Evolutionary conservation across 2,113 vertebrate species (phyloP), one percentile per base, ranked within the genome.

Genomic region (Emydura subglobosa): DNA sequence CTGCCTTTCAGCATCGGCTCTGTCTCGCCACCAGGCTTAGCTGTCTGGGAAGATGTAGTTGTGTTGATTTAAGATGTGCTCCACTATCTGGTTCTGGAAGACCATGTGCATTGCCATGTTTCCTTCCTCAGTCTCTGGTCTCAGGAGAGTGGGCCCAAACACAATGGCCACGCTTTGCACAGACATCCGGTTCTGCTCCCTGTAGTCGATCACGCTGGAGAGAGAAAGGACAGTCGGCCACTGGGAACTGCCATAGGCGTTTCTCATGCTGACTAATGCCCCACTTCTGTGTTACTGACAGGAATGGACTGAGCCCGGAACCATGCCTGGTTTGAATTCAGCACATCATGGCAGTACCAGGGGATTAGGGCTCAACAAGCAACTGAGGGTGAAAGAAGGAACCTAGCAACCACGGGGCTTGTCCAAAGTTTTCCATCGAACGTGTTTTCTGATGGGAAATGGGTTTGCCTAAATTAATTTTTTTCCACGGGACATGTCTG

Each of bases 61-160:
- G 22, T 98, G 99, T 85, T 99, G 98, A n/a, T 98, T 99, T 81
- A 99, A 98, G 96, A 99, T 98, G 79, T 99, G 98, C 95, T 99
- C 99, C 78, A 99, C 99, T 79, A 99, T 99, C 98, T 99, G 99
- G 98, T 99, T 99, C 98, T 99, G 99, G 97, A 99, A 99, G 92
- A 99, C 99, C 99, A 99, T 99, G 98, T 99, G 98, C 98, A 99
- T 98, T 49, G 99, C 97, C 96, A 99, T 99, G 98, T 98, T 99
- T 27, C 94, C 50, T 1, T 98, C 98, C 97, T 99, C 99, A 2
- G 72, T 96, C 83, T 99, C 99, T 0, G 99, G 99, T 42, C 98
- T 98, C 85, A 99, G 99, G 87, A 99, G 98, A 0, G 99, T 99
- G 82, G 99, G 99, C 17, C 99, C 99, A 1, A 99, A 99, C 31